These are phyloP conservation scores for Barypeithes pellucidus DNA, from an alignment of 2,888 invertebrate species.

Conservation along the genomic window DNA sequence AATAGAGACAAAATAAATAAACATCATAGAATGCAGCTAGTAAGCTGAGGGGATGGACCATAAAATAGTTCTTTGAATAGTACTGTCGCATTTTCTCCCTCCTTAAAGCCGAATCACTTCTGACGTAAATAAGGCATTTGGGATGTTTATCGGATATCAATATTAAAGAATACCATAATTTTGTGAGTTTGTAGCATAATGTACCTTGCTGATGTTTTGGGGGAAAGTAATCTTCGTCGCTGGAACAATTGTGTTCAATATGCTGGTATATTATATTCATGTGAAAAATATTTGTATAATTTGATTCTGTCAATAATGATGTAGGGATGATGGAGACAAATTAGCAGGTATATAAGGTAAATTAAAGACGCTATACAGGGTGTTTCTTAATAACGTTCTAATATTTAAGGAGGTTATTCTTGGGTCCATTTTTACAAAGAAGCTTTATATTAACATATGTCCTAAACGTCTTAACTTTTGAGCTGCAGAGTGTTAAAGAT, in stretches of 20 bases:
- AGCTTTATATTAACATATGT: too few species aligned
- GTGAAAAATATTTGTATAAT: too few species aligned
- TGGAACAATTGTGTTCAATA: neutral
- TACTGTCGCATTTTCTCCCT: constrained; percentile 5
- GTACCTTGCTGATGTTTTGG: neutral
- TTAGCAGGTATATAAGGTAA: too few species aligned
- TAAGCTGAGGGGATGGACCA: constrained; percentile 41
- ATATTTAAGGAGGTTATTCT: too few species aligned
- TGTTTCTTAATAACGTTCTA: too few species aligned
- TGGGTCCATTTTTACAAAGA: too few species aligned
- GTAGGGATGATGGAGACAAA: too few species aligned
- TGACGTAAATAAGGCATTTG: neutral
- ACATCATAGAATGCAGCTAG: constrained; percentile 26
- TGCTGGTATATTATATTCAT: too few species aligned
- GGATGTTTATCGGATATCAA: neutral
- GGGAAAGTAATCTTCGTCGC: neutral
- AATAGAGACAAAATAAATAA: constrained; percentile 27
- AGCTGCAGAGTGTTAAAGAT: too few species aligned
- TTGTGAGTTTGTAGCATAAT: neutral
- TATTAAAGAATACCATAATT: neutral
- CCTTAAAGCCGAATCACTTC: neutral
- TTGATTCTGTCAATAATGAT: neutral
- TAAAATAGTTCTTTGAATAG: constrained; percentile 25
- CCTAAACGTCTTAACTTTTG: too few species aligned
- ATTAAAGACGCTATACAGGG: too few species aligned